phyloP scores from a whole-genome alignment of 2,113 vertebrate genomes.

The Phyllostomus discolor region DNA sequence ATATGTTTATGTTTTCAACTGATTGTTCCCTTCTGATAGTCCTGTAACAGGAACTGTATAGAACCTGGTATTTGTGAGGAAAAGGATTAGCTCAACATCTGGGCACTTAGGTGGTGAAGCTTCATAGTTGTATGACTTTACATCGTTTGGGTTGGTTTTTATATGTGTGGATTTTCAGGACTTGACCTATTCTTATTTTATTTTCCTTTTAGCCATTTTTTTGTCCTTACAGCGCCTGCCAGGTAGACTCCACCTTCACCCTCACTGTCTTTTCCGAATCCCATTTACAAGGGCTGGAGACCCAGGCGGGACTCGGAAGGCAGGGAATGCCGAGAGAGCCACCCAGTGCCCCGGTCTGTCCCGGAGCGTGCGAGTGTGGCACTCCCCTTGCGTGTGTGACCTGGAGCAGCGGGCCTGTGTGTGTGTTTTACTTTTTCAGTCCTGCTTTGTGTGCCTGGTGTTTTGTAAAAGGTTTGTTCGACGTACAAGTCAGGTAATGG shows the following conservation, averaged over 20 bases:
- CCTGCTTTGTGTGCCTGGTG: neutral
- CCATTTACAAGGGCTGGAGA: neutral
- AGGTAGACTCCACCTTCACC: neutral
- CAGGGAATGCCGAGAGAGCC: neutral
- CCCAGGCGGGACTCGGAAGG: neutral
- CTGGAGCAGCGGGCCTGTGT: neutral
- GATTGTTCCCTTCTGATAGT: neutral
- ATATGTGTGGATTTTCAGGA: neutral
- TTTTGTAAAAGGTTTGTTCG: constrained; percentile 20
- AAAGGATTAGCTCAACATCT: constrained; percentile 14
- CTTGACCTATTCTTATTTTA: neutral
- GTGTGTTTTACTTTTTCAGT: neutral
- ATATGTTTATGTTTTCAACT: constrained; percentile 25
- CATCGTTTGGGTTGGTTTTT: constrained; percentile 19
- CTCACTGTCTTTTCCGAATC: neutral
- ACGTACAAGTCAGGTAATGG: neutral
- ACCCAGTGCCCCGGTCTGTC: neutral
- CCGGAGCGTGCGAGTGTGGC: neutral
- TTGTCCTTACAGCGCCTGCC: neutral
- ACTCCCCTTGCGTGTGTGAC: neutral
- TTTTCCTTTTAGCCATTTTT: neutral
- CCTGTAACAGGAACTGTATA: neutral
- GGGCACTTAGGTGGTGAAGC: constrained; percentile 5
- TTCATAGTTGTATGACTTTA: constrained; percentile 25
- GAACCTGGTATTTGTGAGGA: neutral